Conservation (phyloP, 2,113 vertebrate species). For the Nycticorax nycticorax region DNA sequence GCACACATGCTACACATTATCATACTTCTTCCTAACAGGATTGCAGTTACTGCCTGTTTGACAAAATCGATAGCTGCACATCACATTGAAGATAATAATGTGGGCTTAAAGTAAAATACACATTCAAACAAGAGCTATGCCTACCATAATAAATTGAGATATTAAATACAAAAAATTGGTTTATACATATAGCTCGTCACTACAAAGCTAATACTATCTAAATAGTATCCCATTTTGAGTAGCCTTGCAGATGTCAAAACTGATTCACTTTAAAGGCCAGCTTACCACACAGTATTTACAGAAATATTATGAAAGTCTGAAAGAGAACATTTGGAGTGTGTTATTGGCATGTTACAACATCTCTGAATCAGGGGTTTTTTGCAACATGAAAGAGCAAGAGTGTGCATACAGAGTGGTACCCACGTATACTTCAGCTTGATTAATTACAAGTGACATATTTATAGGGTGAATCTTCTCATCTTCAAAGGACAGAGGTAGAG, state of each 20-base stretch:
- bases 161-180: not conserved
- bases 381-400: not conserved
- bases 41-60: not conserved
- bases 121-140: not conserved
- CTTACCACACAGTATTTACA: not conserved
- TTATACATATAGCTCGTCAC: not conserved
- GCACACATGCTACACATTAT: not conserved
- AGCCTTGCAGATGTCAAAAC: not conserved
- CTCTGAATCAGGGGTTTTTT: not conserved
- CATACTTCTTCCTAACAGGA: not conserved
- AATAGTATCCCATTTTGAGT: not conserved
- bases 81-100: not conserved
- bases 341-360: not conserved
- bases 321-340: not conserved
- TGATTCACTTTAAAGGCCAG: not conserved
- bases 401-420: not conserved
- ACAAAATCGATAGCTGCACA: not conserved
- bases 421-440: not conserved
- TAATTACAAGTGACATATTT: not conserved
- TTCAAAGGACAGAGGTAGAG: not conserved
- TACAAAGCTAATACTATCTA: not conserved
- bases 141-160: not conserved
- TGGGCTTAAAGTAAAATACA: conserved; percentile 3
- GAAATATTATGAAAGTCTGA: not conserved
- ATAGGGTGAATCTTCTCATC: not conserved